Evolutionary conservation across 2,113 vertebrate genomes (phyloP).

Genomic region (Lichenostomus cassidix): DNA sequence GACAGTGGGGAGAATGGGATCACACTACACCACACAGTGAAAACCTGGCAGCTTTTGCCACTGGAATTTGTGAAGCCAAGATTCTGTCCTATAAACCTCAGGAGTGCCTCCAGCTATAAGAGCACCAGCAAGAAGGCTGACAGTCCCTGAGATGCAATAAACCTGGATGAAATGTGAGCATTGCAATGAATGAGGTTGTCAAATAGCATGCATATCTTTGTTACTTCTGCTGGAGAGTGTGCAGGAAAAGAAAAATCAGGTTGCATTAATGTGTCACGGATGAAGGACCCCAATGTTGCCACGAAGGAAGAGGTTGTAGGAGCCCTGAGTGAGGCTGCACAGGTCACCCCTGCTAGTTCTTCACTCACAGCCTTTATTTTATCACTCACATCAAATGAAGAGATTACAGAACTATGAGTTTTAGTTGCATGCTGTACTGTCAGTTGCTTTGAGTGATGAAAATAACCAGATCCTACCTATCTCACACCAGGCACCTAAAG

Average conservation of each 20-base stretch:
- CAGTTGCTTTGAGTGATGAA: neutral
- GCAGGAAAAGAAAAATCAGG: neutral
- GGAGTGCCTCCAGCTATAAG: neutral
- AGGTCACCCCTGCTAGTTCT: neutral
- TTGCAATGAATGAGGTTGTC: neutral
- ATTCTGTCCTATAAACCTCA: neutral
- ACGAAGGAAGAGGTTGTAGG: neutral
- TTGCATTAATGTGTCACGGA: neutral
- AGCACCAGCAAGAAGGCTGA: neutral
- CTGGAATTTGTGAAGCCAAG: neutral
- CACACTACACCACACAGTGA: neutral
- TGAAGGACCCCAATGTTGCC: neutral
- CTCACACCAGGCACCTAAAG: neutral
- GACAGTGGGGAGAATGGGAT: neutral
- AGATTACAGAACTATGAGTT: neutral
- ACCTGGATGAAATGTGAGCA: neutral
- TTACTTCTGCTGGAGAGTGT: neutral
- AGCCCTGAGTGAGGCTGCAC: neutral
- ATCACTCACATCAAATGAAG: neutral
- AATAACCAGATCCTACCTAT: neutral
- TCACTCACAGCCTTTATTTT: neutral
- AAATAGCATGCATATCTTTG: rapidly evolving
- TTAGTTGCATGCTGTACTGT: neutral
- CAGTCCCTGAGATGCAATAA: neutral
- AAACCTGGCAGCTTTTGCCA: neutral